These are phyloP conservation scores for Macheiramphus alcinus DNA, from an alignment of 2,113 vertebrate genomes.

Conservation along the genomic window DNA sequence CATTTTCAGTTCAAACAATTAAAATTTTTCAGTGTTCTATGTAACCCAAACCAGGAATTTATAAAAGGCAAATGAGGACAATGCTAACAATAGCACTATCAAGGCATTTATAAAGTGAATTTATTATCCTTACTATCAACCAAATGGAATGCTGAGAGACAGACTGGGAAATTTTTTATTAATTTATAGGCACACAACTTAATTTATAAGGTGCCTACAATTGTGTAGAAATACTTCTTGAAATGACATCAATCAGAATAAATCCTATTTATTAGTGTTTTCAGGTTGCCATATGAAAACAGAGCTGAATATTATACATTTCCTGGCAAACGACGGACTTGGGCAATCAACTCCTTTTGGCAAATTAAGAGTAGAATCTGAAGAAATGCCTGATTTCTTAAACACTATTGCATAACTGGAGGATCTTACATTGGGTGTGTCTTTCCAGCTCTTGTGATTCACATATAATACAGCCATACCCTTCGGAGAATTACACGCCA, in stretches of 20 bases:
- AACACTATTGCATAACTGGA: background rate
- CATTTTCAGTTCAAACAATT: background rate
- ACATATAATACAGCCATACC: background rate
- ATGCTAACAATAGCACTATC: background rate
- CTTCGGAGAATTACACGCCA: fast-evolving
- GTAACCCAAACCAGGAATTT: background rate
- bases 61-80: background rate
- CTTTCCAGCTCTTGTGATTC: background rate
- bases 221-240: background rate
- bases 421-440: background rate
- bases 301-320: background rate
- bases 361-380: background rate
- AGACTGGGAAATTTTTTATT: background rate
- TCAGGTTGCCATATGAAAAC: background rate
- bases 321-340: background rate
- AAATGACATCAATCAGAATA: background rate
- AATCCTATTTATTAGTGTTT: background rate
- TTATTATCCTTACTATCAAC: background rate
- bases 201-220: background rate
- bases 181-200: background rate
- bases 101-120: background rate
- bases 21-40: background rate
- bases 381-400: background rate
- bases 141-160: background rate
- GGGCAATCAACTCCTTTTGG: background rate